Evolutionary conservation across 2,797 vertebrate species (phyloP).

Genomic region (Enteromius viviparus): DNA sequence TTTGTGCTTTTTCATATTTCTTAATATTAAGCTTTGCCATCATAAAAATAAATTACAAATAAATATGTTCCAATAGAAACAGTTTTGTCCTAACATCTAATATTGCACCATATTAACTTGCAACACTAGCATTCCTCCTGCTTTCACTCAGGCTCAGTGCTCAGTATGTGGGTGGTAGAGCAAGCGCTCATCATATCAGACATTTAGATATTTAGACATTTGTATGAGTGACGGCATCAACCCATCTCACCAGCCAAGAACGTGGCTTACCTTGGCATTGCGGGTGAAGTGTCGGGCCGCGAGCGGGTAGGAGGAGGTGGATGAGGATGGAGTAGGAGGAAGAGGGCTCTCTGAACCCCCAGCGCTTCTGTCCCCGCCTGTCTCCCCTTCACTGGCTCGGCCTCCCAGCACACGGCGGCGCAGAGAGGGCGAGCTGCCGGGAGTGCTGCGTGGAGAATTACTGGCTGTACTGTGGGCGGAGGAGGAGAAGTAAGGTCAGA

Average conservation of each 20-base stretch:
- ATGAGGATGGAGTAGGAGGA: conserved; percentile 72
- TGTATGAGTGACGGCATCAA: neutral
- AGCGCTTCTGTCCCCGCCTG: conserved; percentile 63
- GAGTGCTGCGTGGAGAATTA: conserved; percentile 89
- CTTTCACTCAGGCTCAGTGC: no score
- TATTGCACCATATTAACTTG: neutral
- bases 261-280: conserved; percentile 83
- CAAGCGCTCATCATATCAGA: neutral
- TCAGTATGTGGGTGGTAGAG: neutral
- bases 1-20: neutral
- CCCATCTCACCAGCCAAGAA: neutral
- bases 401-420: conserved; percentile 84
- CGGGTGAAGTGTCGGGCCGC: conserved; percentile 86
- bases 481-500: neutral
- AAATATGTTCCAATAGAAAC: neutral
- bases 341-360: conserved; percentile 73
- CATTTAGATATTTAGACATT: neutral
- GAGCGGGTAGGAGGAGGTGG: conserved; percentile 82
- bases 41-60: neutral
- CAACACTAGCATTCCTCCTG: conserved; percentile 6
- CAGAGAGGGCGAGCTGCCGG: conserved; percentile 88
- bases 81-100: neutral
- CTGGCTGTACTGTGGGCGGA: conserved; percentile 81
- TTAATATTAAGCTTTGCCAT: neutral
- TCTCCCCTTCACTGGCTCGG: conserved; percentile 77